Evolutionary conservation across 2,888 invertebrate genomes (phyloP).

Genomic region (Julus scanicus): DNA sequence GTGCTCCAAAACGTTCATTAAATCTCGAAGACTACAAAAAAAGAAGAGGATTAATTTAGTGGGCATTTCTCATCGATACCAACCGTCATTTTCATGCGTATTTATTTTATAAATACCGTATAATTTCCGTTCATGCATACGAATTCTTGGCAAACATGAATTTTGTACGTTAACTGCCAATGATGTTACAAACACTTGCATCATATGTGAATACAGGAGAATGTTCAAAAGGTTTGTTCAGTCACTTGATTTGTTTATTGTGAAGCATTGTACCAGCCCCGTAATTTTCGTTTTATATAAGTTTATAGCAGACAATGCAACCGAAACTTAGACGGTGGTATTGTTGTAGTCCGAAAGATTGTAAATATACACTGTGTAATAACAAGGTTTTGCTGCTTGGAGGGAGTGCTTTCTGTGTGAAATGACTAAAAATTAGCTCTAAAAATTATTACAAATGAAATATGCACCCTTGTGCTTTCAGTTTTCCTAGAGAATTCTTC

Average conservation of each 20-base stretch:
- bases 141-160: background rate
- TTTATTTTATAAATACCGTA: slow-evolving; percentile 41
- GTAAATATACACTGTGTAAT: background rate
- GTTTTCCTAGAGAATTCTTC: background rate
- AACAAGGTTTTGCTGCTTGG: background rate
- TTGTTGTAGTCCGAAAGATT: background rate
- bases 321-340: background rate
- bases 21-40: slow-evolving; percentile 94
- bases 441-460: background rate
- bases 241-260: background rate
- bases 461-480: background rate
- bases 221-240: background rate
- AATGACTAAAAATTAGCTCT: background rate
- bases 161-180: background rate
- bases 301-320: background rate
- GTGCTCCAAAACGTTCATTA: slow-evolving; percentile 84
- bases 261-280: background rate
- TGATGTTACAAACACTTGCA: background rate
- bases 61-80: background rate
- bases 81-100: background rate
- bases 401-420: background rate
- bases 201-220: background rate
- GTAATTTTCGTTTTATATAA: background rate
- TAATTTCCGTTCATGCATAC: slow-evolving; percentile 2
- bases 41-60: slow-evolving; percentile 86